Conservation (phyloP, 2,888 invertebrate species). For the Drosophila nr. fundita region DNA sequence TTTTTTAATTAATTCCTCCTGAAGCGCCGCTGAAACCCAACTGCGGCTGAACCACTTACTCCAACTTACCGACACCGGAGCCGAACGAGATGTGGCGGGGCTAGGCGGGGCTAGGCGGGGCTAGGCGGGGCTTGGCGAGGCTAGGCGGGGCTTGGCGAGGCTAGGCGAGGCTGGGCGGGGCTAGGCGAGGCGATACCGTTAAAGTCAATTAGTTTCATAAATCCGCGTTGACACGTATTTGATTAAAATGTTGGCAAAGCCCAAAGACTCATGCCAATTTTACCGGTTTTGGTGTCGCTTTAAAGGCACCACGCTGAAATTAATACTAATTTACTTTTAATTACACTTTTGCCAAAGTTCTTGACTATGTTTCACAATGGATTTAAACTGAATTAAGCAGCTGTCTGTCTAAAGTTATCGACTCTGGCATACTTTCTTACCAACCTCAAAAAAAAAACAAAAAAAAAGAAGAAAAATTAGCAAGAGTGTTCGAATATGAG, state of each 20-base stretch:
- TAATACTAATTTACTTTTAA: conserved; percentile 57
- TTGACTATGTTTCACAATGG: conserved; percentile 11
- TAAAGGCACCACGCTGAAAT: conserved; percentile 23
- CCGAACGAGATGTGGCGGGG: not conserved
- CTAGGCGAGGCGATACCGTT: conserved; percentile 22
- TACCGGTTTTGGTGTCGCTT: conserved; percentile 1
- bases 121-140: not conserved
- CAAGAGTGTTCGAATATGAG: not conserved
- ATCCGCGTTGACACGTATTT: conserved; percentile 72
- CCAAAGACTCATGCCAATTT: conserved; percentile 25
- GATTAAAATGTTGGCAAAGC: conserved; percentile 62
- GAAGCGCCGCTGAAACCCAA: conserved; percentile 37
- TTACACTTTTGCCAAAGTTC: conserved; percentile 35
- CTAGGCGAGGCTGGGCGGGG: no score
- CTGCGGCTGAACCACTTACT: conserved; percentile 35
- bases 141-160: not conserved
- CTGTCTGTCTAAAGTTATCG: not conserved
- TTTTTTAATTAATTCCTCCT: conserved; percentile 73
- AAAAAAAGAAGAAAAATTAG: not conserved
- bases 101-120: no score
- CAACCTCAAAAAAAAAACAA: not conserved
- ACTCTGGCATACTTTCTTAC: not conserved
- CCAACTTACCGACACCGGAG: conserved; percentile 12
- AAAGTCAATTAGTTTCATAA: conserved; percentile 74
- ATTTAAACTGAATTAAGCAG: conserved; percentile 5